Conservation (phyloP, 2,797 vertebrate species). For the Mastacembelus armatus region DNA sequence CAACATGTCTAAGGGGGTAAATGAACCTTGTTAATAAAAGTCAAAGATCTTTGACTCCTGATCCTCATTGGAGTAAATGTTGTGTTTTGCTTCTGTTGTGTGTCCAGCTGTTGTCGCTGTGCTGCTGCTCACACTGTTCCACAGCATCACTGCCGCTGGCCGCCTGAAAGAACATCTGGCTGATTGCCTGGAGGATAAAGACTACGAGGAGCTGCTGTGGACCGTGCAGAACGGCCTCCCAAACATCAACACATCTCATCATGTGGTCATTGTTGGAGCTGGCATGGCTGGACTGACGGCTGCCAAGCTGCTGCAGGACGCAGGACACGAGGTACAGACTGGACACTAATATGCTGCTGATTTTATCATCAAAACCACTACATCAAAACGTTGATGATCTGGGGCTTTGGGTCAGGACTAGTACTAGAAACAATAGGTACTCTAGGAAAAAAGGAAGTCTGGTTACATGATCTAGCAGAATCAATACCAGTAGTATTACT, state of each 20-base stretch:
- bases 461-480: too few relatives aligned
- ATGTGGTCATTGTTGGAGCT: constrained; percentile 72
- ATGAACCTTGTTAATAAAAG: background rate
- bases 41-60: too few relatives aligned
- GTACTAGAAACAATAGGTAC: too few relatives aligned
- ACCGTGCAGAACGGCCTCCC: constrained; percentile 74
- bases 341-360: too few relatives aligned
- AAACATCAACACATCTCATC: constrained; percentile 14
- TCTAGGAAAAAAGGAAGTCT: too few relatives aligned
- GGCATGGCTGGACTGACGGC: constrained; percentile 81
- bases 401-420: too few relatives aligned
- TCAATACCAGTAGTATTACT: too few relatives aligned
- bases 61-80: background rate
- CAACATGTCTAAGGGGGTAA: background rate
- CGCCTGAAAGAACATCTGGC: constrained; percentile 53
- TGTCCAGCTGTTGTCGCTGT: constrained; percentile 4
- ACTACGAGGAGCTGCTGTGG: constrained; percentile 76
- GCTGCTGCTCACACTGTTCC: constrained; percentile 19
- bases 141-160: background rate
- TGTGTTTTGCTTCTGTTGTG: background rate
- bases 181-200: constrained; percentile 77
- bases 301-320: constrained; percentile 71
- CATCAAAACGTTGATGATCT: too few relatives aligned
- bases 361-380: too few relatives aligned
- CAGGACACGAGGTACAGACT: constrained; percentile 72